A percentile compares a stretch with the other conserved stretches of the same genome.
Evolutionary conservation across 2,888 invertebrate genomes (phyloP).

Genomic region (Ochropleura plecta): DNA sequence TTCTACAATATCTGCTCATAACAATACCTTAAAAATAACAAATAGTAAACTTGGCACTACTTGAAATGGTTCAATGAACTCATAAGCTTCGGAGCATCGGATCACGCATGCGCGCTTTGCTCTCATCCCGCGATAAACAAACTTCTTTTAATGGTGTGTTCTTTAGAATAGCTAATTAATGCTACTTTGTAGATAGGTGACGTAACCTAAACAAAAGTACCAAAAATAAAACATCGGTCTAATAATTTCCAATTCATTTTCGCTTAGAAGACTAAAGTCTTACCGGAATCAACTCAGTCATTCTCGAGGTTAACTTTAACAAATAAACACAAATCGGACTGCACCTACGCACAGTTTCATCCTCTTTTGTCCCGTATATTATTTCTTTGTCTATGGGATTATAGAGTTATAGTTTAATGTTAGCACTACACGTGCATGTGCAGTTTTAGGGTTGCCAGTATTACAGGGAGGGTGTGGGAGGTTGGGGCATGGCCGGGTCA

Average conservation of each 20-base stretch:
- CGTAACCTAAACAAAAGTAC: background rate
- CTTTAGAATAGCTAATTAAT: slow-evolving; percentile 5
- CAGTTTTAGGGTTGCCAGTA: slow-evolving; percentile 76
- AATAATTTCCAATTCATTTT: background rate
- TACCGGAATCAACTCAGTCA: background rate
- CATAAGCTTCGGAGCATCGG: slow-evolving; percentile 54
- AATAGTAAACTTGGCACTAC: slow-evolving; percentile 68
- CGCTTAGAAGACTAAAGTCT: background rate
- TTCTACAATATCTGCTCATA: slow-evolving; percentile 19
- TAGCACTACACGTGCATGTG: slow-evolving; percentile 72
- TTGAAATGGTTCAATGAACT: slow-evolving; percentile 67
- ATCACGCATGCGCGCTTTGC: slow-evolving; percentile 63
- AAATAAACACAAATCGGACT: background rate
- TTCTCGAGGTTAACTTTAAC: slow-evolving; percentile 20
- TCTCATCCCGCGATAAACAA: slow-evolving; percentile 51
- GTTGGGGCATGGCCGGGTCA: slow-evolving; percentile 88
- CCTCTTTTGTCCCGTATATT: slow-evolving; percentile 20
- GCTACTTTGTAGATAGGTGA: background rate
- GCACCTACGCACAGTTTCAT: background rate
- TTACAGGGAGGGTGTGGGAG: slow-evolving; percentile 72
- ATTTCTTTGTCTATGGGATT: slow-evolving; percentile 53
- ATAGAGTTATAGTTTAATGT: slow-evolving; percentile 51
- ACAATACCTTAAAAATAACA: slow-evolving; percentile 55
- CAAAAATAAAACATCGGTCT: background rate
- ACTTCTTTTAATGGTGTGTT: slow-evolving; percentile 20